Evolutionary conservation across 2,797 vertebrate genomes (phyloP), one percentile per base, ranked within the genome.

Genomic region (Pseudomugil tenellus): DNA sequence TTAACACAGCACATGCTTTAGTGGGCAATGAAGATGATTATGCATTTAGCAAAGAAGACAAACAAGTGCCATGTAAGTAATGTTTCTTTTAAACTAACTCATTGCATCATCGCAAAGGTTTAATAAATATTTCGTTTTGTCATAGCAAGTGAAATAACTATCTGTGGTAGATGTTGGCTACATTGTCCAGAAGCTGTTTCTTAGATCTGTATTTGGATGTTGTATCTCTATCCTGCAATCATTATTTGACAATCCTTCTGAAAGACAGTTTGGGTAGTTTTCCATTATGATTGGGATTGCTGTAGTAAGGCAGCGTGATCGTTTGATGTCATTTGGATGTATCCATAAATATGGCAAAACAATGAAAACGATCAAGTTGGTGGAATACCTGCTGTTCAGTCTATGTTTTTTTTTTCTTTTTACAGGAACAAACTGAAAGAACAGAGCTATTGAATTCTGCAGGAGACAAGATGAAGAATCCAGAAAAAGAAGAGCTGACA

Each of bases 1-100:
- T 67, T 49, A 73, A 58, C 51, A 57, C 16, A 59, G 6, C 6
- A 14, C 6, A 35, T 23, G 32, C 60, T 58, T 43, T 58, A 26
- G 8, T 14, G 14, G 52, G 23, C 2, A 43, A 14, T 46, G 14
- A 19, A 58, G 17, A 56, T 43, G 57, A 17, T 57, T 23, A 54
- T 43, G 32, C 63, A 26, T 75, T 56, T 29, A 65, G 49, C 31
- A 51, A 41, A 64, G 28, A 14, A 25, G 19, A 16, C 28, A 1
- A 43, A 58, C 25, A 6, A 28, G 35, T 29, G 19, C 41, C 3
- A n/a, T 57, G 14, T 59, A 5, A 19, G 12, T 59, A 59, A 59
- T 43, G 9, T 7, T 46, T 12, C 34, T 26, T 1, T 28, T 39
- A 41, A 26, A 39, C 11, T 16, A 4, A 25, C 23, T 58, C 41